These are phyloP conservation scores for Mixornis gularis DNA, from an alignment of 2,113 vertebrate species.

Conservation along the genomic window DNA sequence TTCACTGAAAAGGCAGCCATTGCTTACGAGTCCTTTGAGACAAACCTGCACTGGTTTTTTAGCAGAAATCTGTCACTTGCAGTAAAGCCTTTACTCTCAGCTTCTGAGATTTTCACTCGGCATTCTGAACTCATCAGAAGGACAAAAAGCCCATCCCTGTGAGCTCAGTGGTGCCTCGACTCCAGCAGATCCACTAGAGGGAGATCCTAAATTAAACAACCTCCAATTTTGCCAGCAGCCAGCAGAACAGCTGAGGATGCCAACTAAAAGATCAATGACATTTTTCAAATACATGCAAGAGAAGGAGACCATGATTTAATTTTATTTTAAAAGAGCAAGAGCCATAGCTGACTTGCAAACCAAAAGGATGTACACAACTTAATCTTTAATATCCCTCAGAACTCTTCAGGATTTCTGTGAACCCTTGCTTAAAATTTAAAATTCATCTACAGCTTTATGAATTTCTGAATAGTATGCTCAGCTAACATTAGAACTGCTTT, in stretches of 20 bases:
- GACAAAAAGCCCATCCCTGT: fast-evolving
- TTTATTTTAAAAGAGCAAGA: not conserved
- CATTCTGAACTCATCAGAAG: not conserved
- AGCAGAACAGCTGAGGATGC: not conserved
- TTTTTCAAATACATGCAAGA: not conserved
- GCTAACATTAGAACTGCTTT: not conserved
- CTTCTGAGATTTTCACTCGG: not conserved
- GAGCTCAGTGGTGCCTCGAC: not conserved
- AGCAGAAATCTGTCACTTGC: not conserved
- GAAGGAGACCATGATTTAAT: not conserved
- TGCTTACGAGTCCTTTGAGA: not conserved
- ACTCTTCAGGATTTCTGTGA: not conserved
- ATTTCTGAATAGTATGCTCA: not conserved
- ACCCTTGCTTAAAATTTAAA: not conserved
- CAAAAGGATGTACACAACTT: not conserved
- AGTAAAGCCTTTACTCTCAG: not conserved
- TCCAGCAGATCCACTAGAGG: slow-evolving; percentile 30
- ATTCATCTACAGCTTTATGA: not conserved
- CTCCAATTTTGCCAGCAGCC: not conserved
- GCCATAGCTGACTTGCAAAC: not conserved
- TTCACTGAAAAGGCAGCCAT: not conserved
- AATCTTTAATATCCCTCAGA: not conserved
- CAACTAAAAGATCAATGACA: slow-evolving; percentile 3
- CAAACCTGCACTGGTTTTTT: not conserved
- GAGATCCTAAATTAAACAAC: slow-evolving; percentile 19